Conservation (phyloP, 2,888 invertebrate genomes). For the Stenurella melanura region DNA sequence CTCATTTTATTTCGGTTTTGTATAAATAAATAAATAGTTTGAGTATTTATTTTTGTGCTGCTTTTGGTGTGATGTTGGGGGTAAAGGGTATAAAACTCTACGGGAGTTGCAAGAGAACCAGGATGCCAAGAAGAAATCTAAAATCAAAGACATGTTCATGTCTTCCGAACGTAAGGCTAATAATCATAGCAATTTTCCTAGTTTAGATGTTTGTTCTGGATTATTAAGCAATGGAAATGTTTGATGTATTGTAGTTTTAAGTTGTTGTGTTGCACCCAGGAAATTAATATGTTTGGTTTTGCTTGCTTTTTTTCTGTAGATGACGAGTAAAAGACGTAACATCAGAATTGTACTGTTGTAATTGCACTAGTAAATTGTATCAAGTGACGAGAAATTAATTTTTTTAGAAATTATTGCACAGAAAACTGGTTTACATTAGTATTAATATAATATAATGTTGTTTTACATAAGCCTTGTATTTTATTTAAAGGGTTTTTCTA, state of each 20-base stretch:
- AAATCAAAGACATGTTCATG: constrained; percentile 88
- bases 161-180: constrained; percentile 84
- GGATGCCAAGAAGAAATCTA: constrained; percentile 85
- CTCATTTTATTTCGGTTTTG: constrained; percentile 46
- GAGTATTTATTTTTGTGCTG: constrained; percentile 77
- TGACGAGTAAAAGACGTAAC: background rate
- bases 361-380: background rate
- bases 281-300: constrained; percentile 3
- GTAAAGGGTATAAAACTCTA: constrained; percentile 86
- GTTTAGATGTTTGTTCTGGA: constrained; percentile 70
- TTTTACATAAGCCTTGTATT: background rate
- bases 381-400: background rate
- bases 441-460: background rate
- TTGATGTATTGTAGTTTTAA: constrained; percentile 4
- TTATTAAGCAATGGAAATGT: constrained; percentile 25
- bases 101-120: constrained; percentile 76
- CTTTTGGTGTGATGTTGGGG: constrained; percentile 77
- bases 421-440: background rate
- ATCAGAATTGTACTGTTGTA: background rate
- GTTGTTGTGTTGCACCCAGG: constrained; percentile 9
- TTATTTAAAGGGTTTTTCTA: background rate
- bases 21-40: constrained; percentile 58
- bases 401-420: no score
- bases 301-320: constrained; percentile 9
- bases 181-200: constrained; percentile 45